Percentiles rank a stretch among this genome's conserved stretches.
Evolutionary conservation across 2,888 invertebrate species (phyloP).

Genomic region (Neuroscelio doddi): DNA sequence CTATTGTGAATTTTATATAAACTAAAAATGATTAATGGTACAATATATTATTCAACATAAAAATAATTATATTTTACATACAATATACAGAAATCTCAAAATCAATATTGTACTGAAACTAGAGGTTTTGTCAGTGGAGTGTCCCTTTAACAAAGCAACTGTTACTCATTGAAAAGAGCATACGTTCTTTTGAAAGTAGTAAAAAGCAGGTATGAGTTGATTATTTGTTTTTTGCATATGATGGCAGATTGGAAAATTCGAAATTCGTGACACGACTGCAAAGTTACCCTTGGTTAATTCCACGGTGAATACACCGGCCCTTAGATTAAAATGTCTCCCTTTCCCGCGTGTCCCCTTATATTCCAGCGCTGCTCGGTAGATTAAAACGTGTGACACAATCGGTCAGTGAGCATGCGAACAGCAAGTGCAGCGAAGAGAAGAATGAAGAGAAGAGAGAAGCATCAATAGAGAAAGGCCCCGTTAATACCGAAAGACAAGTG

Average conservation of each 20-base stretch:
- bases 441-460: slow-evolving; percentile 21
- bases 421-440: slow-evolving; percentile 15
- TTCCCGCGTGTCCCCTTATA: slow-evolving; percentile 13
- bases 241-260: slow-evolving; percentile 38
- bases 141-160: too few relatives aligned
- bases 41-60: too few relatives aligned
- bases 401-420: slow-evolving; percentile 38
- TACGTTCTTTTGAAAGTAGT: too few relatives aligned
- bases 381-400: slow-evolving; percentile 44
- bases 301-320: slow-evolving; percentile 46
- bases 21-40: too few relatives aligned
- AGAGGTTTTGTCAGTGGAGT: too few relatives aligned
- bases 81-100: too few relatives aligned
- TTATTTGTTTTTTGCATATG: slow-evolving; percentile 33
- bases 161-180: too few relatives aligned
- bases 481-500: slow-evolving; percentile 40
- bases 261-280: slow-evolving; percentile 30
- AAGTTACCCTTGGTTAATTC: slow-evolving; percentile 31
- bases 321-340: slow-evolving; percentile 46
- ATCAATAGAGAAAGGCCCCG: slow-evolving; percentile 34
- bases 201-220: too few relatives aligned
- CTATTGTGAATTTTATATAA: too few relatives aligned
- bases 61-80: too few relatives aligned
- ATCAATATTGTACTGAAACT: too few relatives aligned
- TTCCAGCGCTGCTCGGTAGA: slow-evolving; percentile 32